Conservation (phyloP, 2,888 invertebrate species). For the Rotaria macrura region DNA sequence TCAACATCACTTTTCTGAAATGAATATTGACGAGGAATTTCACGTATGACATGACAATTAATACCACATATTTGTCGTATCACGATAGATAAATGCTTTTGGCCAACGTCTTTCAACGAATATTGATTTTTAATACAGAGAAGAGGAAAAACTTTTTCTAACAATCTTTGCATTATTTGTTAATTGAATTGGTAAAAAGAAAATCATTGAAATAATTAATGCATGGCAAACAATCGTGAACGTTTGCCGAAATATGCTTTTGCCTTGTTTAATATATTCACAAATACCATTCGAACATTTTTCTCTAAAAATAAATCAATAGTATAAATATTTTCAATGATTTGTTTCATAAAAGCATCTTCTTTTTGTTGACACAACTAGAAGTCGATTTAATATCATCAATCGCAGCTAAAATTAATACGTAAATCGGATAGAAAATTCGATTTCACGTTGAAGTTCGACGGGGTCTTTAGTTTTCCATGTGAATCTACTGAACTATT, state of each 20-base stretch:
- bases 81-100: background rate
- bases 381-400: no score
- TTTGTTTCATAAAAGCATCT: no score
- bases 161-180: background rate
- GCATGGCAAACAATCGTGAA: background rate
- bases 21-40: background rate
- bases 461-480: no score
- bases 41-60: background rate
- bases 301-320: no score
- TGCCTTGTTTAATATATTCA: background rate
- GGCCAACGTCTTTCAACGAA: background rate
- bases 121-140: background rate
- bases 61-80: background rate
- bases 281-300: background rate
- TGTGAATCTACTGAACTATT: no score
- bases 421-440: no score
- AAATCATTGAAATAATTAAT: background rate
- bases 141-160: background rate
- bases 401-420: no score
- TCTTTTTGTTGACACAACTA: no score
- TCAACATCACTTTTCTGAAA: background rate
- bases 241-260: background rate
- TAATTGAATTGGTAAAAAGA: background rate
- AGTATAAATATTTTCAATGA: no score
- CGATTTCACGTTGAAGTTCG: no score